These are phyloP conservation scores for Ceyx margarethae DNA, from an alignment of 2,113 vertebrate species.

Conservation along the genomic window DNA sequence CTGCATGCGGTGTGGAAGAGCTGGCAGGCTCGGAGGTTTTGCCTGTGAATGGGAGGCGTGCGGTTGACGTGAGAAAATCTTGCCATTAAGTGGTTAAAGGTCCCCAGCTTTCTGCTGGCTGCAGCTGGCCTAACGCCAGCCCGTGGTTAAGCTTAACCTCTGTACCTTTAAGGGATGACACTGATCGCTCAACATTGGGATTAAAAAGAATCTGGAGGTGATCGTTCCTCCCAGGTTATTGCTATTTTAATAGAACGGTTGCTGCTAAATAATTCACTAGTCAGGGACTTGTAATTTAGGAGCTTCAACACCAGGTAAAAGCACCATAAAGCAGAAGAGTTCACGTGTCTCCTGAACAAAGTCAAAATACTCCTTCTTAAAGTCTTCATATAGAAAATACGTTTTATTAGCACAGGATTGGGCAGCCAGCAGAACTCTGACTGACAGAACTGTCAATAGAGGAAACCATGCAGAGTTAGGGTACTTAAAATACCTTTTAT, in stretches of 20 bases:
- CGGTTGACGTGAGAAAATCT: not conserved
- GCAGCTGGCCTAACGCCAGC: rapidly evolving
- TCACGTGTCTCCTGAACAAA: rapidly evolving
- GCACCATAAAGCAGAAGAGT: rapidly evolving
- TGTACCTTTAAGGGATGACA: rapidly evolving
- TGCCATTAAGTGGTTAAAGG: not conserved
- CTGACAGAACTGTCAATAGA: not conserved
- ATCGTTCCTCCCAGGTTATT: rapidly evolving
- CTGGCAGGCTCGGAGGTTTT: rapidly evolving
- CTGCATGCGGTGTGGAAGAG: not conserved
- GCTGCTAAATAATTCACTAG: no score
- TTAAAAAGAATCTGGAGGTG: not conserved
- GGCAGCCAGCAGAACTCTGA: not conserved
- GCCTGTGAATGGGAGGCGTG: rapidly evolving
- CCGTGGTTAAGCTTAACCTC: not conserved
- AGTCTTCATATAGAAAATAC: rapidly evolving
- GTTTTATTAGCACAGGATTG: not conserved
- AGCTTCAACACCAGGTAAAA: rapidly evolving
- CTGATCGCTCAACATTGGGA: rapidly evolving
- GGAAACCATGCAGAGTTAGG: not conserved
- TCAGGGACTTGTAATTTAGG: not conserved
- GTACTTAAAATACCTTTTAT: not conserved
- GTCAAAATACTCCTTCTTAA: not conserved
- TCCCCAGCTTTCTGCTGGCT: not conserved
- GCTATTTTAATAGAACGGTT: no score